Percentiles rank a stretch among this genome's conserved stretches.
Evolutionary conservation across 2,797 vertebrate species (phyloP).

Genomic region (Sparus aurata): DNA sequence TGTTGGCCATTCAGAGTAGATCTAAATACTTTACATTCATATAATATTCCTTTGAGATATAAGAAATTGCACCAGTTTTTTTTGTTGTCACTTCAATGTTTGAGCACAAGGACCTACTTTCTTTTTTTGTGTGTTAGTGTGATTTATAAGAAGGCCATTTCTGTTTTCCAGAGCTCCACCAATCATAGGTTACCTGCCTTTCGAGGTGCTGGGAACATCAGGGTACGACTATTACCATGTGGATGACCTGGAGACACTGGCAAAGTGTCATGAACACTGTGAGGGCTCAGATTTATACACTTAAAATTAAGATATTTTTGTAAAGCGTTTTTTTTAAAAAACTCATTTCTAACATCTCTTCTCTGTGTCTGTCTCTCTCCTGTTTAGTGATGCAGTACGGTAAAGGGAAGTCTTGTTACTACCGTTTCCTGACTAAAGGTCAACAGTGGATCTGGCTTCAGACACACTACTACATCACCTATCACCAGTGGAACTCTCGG

Average conservation of each 20-base stretch:
- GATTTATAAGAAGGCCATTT: constrained; percentile 1
- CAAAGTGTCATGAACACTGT: constrained; percentile 98
- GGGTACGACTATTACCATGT: constrained; percentile 99
- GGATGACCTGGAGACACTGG: constrained; percentile 97
- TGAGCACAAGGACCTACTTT: neutral
- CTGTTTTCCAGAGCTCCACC: constrained; percentile 92
- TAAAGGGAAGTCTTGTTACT: constrained; percentile 99
- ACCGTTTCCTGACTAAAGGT: constrained; percentile 98
- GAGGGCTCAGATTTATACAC: constrained; percentile 74
- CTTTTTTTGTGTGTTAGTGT: neutral
- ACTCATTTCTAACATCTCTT: constrained; percentile 11
- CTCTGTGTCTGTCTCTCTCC: constrained; percentile 11
- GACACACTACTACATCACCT: constrained; percentile 98
- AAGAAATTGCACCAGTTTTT: neutral
- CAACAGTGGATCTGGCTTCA: constrained; percentile 99
- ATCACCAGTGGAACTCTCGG: constrained; percentile 99
- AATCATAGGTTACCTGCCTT: constrained; percentile 98
- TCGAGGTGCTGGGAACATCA: constrained; percentile 98
- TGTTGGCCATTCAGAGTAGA: no score
- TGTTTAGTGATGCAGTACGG: constrained; percentile 97
- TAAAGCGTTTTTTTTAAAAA: neutral
- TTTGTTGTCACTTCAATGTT: neutral
- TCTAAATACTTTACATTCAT: neutral
- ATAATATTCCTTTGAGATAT: neutral
- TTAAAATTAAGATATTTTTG: neutral